Percentiles rank a stretch among this genome's conserved stretches.
phyloP scores from a whole-genome alignment of 1,140 invertebrate species.

The Hetaerina americana region DNA sequence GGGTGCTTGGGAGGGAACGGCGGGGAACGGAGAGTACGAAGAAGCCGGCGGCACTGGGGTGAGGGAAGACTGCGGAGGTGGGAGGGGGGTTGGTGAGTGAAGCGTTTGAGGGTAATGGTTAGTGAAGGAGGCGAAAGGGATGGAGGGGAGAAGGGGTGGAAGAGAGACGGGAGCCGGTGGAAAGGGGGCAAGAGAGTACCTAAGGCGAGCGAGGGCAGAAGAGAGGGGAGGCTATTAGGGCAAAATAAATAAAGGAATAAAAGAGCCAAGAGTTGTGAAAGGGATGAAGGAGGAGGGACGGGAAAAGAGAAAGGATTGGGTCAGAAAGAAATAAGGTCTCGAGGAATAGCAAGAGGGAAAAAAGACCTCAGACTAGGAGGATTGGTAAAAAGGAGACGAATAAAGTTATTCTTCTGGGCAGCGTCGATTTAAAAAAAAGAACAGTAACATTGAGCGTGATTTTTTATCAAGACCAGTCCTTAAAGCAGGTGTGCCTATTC shows the following conservation, averaged over 20 bases:
- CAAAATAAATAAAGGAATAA: not conserved
- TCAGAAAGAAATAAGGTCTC: too few species aligned
- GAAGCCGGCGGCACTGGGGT: not conserved
- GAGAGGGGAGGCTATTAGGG: too few species aligned
- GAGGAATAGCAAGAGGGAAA: too few species aligned
- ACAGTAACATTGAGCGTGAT: too few species aligned
- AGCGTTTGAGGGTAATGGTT: not conserved
- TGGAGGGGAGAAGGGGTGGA: not conserved
- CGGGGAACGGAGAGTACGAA: not conserved
- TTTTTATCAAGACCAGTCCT: too few species aligned
- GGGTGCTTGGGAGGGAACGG: not conserved
- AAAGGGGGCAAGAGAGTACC: not conserved
- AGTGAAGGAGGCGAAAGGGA: not conserved
- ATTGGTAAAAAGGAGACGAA: too few species aligned
- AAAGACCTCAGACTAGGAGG: too few species aligned
- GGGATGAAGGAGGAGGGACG: not conserved
- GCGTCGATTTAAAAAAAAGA: too few species aligned
- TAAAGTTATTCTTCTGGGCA: too few species aligned
- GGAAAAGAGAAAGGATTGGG: too few species aligned
- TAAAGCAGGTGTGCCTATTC: too few species aligned
- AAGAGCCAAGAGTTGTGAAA: not conserved
- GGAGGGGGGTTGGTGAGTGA: not conserved
- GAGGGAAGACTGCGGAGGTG: not conserved
- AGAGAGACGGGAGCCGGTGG: not conserved
- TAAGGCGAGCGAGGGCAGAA: not conserved